phyloP scores from a whole-genome alignment of 30 jellyfish, hydroid and myxozoan species.

The Turritopsis rubra region DNA sequence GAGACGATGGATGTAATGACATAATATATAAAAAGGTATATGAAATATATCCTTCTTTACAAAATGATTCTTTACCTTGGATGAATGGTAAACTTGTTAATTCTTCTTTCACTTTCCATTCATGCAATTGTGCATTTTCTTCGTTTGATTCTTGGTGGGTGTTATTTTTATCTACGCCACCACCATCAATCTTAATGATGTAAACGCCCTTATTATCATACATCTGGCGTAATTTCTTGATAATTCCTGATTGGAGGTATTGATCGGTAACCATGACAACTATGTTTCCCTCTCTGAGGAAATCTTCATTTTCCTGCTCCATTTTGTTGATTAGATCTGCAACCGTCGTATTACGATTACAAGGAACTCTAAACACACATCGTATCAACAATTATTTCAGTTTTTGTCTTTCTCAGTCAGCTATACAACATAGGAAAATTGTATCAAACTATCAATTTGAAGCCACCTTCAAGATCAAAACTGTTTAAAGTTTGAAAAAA shows the following conservation, averaged over 20 bases:
- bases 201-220: not conserved
- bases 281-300: not conserved
- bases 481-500: too few relatives aligned
- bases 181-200: not conserved
- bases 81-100: not conserved
- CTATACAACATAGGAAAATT: too few relatives aligned
- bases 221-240: not conserved
- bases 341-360: not conserved
- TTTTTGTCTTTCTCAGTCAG: too few relatives aligned
- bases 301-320: not conserved
- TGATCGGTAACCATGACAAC: not conserved
- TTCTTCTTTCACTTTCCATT: not conserved
- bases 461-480: too few relatives aligned
- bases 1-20: too few relatives aligned
- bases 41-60: not conserved
- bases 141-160: not conserved
- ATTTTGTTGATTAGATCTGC: not conserved
- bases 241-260: too few relatives aligned
- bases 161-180: not conserved
- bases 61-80: not conserved
- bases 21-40: not conserved
- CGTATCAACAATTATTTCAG: too few relatives aligned
- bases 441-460: too few relatives aligned
- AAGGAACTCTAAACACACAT: not conserved
- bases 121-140: not conserved